These are phyloP conservation scores for Neomorphus geoffroyi DNA, from an alignment of 2,797 vertebrate species.

Conservation along the genomic window DNA sequence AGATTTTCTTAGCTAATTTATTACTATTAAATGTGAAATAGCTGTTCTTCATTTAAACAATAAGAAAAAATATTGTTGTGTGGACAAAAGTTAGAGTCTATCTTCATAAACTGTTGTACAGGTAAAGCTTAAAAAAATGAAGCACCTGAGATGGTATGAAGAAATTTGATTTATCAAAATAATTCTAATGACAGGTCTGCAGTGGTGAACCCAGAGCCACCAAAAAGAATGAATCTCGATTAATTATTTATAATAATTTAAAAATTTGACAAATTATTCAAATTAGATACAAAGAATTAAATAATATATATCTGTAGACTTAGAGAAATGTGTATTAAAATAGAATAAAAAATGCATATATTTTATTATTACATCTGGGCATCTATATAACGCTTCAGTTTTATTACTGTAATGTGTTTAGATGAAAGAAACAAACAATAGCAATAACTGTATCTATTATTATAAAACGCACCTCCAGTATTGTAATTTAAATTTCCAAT, in stretches of 20 bases:
- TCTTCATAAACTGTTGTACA: neutral
- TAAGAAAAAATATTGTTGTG: neutral
- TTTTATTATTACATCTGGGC: neutral
- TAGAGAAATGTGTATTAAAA: neutral
- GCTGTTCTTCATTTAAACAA: neutral
- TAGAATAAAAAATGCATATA: neutral
- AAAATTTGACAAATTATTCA: neutral
- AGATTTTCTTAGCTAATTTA: neutral
- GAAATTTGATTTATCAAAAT: neutral
- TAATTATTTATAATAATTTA: constrained; percentile 19
- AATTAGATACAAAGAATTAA: neutral
- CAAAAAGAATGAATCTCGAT: neutral
- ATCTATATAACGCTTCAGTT: neutral
- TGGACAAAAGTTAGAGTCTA: neutral
- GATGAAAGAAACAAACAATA: neutral
- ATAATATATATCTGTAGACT: neutral
- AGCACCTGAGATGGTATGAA: neutral
- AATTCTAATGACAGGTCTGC: neutral
- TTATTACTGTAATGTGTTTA: neutral
- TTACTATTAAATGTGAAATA: neutral
- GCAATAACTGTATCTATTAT: neutral
- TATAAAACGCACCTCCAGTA: neutral
- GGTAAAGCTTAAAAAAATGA: neutral
- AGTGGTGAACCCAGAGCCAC: neutral
- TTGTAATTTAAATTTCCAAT: neutral